Conservation (phyloP, 2,888 invertebrate genomes). For the Caenorhabditis sp. region DNA sequence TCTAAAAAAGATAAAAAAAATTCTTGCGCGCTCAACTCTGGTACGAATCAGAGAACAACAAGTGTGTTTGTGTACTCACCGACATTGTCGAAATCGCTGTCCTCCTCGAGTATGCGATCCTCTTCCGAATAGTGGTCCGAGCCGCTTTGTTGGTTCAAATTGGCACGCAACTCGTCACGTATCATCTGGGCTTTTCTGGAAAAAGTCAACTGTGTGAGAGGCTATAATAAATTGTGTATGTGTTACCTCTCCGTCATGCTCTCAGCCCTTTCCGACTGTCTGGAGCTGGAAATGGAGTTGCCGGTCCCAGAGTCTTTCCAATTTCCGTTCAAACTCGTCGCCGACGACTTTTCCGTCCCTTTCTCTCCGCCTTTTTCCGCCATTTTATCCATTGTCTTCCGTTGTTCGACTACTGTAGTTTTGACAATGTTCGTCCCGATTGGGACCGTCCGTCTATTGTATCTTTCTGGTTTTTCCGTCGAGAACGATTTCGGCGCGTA, state of each 20-base stretch:
- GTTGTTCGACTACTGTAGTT: too few species aligned
- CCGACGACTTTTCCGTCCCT: too few species aligned
- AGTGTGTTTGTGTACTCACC: background rate
- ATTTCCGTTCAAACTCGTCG: too few species aligned
- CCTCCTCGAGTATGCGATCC: constrained; percentile 57
- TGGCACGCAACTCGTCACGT: constrained; percentile 36
- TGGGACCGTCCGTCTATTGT: too few species aligned
- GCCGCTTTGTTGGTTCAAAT: constrained; percentile 7
- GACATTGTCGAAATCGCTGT: constrained; percentile 39
- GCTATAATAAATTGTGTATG: too few species aligned
- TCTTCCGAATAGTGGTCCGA: constrained; percentile 41
- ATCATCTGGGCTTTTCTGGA: constrained; percentile 59
- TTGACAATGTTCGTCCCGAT: too few species aligned
- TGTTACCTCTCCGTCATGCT: constrained; percentile 55
- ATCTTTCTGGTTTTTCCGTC: too few species aligned
- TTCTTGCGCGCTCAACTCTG: too few species aligned
- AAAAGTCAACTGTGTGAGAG: background rate
- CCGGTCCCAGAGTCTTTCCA: constrained; percentile 45
- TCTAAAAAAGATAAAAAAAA: too few species aligned
- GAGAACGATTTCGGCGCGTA: too few species aligned
- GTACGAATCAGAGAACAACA: too few species aligned
- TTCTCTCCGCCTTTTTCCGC: background rate
- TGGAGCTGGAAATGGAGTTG: constrained; percentile 27
- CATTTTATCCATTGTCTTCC: too few species aligned
- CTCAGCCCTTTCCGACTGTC: constrained; percentile 30